phyloP scores from a whole-genome alignment of 2,113 vertebrate genomes.

The Xiphorhynchus elegans region DNA sequence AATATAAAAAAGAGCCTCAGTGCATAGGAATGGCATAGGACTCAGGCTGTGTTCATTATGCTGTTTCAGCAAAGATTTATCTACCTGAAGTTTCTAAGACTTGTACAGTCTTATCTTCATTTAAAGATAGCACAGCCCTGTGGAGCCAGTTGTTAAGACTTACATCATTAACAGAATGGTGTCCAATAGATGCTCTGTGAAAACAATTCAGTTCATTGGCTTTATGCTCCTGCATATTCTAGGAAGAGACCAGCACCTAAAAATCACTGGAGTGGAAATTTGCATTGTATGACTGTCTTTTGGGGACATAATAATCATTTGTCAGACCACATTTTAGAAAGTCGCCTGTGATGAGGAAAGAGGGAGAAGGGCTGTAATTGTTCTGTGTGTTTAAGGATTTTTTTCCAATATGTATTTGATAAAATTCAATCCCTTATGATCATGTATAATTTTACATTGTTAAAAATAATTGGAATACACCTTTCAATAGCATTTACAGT shows the following conservation, averaged over 20 bases:
- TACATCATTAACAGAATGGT: background rate
- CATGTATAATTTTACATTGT: background rate
- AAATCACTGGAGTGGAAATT: background rate
- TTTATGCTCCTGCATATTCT: background rate
- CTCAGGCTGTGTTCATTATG: background rate
- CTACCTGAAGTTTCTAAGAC: background rate
- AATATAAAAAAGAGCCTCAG: background rate
- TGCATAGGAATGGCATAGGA: background rate
- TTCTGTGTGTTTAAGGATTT: background rate
- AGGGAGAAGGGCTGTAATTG: background rate
- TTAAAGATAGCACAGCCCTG: background rate
- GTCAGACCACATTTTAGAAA: background rate
- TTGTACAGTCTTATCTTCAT: background rate
- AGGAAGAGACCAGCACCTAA: background rate
- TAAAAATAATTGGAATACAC: background rate
- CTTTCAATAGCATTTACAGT: background rate
- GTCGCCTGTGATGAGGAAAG: background rate
- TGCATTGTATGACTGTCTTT: background rate
- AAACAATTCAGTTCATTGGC: background rate
- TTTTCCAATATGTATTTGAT: background rate
- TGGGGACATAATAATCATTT: background rate
- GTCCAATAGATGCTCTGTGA: background rate
- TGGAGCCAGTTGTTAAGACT: background rate
- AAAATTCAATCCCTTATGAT: background rate
- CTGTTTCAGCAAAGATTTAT: background rate